Base-by-base conservation (phyloP, 2,113 vertebrate species). In the Phrynosoma blainvillii region DNA sequence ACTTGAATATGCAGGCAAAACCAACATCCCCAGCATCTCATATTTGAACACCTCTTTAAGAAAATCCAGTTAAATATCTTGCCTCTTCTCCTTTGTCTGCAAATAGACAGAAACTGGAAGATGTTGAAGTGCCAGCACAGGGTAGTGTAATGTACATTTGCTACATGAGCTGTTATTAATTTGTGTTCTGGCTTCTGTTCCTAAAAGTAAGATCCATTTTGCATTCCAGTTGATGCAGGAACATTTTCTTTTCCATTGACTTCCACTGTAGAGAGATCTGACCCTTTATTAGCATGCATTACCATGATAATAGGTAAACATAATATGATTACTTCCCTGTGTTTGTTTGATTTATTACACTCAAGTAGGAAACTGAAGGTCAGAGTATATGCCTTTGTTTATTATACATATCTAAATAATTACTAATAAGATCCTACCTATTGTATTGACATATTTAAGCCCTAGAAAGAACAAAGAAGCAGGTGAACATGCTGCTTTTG, bases 361-460 rank as follows among this genome's bases (percentile, higher is more conserved):
- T 88, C 88, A 85, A 89, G 87, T 87, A 92, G 59, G 80, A 93
- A 88, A 85, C 42, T 7, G 81, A 93, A 94, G 89, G 89, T 84
- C 86, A 92, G 85, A 91, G 71, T 78, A 90, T 18, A 70, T 70
- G 82, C 30, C 42, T 92, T 92, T 89, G 32, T 86, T 95, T 91
- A 79, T 91, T 77, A 13, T 0, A 14, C 18, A 59, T 80, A 56
- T 89, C 86, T 84, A 90, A 71, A 96, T 47, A 93, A 94, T 90
- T 89, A 80, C 88, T 91, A 88, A 83, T 84, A 89, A 90, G 16
- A 81, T 90, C 27, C 86, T 87, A 80, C 30, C 59, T 42, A 85
- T 30, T 42, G 80, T 87, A 16, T 77, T 66, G 70, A 84, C 84
- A 88, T 11, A 1, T 1, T 89, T 91, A 59, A 90, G 85, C 65